Conservation (phyloP, 2,797 vertebrate genomes). For the Mergus octosetaceus region DNA sequence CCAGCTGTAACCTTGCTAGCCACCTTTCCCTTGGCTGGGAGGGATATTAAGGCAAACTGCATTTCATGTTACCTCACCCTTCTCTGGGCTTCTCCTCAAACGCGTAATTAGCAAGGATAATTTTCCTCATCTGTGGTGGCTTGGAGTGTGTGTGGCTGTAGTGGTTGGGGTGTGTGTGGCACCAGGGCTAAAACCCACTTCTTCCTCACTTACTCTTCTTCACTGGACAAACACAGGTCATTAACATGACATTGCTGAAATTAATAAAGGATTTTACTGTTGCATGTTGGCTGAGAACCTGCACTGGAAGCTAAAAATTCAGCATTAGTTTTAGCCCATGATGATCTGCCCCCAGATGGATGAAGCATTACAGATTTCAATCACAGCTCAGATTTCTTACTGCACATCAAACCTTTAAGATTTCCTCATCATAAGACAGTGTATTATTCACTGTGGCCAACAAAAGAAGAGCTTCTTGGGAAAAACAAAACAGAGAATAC, state of each 20-base stretch:
- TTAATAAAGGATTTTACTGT: neutral
- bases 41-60: constrained; percentile 7
- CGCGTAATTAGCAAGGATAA: neutral
- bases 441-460: neutral
- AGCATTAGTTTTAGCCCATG: neutral
- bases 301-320: neutral
- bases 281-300: neutral
- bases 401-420: neutral
- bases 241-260: neutral
- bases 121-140: neutral
- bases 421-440: neutral
- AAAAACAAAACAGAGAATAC: neutral
- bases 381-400: neutral
- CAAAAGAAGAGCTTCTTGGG: neutral
- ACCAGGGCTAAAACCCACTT: neutral
- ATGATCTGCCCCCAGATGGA: neutral
- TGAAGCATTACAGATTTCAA: neutral
- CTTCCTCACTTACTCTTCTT: neutral
- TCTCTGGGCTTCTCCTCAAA: constrained; percentile 24
- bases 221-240: neutral
- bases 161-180: neutral
- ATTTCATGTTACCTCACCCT: neutral
- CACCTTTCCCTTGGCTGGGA: constrained; percentile 27
- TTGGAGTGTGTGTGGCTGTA: neutral
- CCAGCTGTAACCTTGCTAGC: constrained; percentile 22